Percentiles rank a stretch among this genome's conserved stretches.
Evolutionary conservation across 2,113 vertebrate species (phyloP).

Genomic region (Daubentonia madagascariensis): DNA sequence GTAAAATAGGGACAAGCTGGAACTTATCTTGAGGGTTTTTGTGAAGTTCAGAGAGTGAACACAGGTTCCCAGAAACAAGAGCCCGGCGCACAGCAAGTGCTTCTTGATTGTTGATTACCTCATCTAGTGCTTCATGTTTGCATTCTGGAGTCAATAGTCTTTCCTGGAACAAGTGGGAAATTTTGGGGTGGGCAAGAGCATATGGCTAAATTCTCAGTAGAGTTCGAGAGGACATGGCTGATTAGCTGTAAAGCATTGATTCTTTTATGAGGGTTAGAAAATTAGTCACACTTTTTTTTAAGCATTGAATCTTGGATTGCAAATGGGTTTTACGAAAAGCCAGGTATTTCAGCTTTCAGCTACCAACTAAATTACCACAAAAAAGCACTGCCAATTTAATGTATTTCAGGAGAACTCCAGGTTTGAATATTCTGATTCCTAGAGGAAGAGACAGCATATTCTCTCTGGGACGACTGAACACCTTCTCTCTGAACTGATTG

Average conservation of each 20-base stretch:
- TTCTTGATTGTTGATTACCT: accelerated
- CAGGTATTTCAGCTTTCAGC: not conserved
- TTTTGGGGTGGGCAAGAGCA: accelerated
- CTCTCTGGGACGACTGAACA: too few relatives aligned
- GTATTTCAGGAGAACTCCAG: accelerated
- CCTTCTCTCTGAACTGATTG: not conserved
- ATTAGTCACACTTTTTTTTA: not conserved
- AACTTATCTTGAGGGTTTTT: not conserved
- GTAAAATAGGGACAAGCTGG: too few relatives aligned
- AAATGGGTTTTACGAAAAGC: not conserved
- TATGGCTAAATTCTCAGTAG: accelerated
- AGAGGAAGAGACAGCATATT: not conserved
- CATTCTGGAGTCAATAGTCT: accelerated
- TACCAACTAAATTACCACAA: accelerated
- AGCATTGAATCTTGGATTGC: not conserved
- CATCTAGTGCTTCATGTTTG: accelerated
- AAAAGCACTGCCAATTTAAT: accelerated
- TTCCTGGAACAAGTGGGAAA: accelerated
- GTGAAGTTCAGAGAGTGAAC: too few relatives aligned
- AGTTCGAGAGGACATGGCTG: accelerated
- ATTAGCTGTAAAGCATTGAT: accelerated
- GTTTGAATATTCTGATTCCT: not conserved
- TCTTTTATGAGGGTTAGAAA: not conserved
- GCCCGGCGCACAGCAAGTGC: accelerated
- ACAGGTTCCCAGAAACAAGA: accelerated